Conservation (phyloP, 2,888 invertebrate species). For the Philopedon plagiatum region DNA sequence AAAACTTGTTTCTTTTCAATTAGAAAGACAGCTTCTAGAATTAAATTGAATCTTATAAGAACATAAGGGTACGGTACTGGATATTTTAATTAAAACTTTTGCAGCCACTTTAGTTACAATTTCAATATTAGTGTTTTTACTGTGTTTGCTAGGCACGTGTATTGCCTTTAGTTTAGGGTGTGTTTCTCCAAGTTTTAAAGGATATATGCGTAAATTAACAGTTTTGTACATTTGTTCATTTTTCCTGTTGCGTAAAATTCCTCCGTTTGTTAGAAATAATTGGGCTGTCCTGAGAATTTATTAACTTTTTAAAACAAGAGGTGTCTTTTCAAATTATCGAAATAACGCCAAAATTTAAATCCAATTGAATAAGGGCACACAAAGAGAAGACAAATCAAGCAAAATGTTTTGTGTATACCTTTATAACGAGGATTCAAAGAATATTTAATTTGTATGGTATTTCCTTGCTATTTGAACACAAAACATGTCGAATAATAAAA, state of each 20-base stretch:
- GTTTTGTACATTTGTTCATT: not conserved
- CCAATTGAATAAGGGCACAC: not conserved
- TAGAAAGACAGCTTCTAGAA: not conserved
- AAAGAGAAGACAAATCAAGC: not conserved
- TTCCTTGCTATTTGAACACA: not conserved
- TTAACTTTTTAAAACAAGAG: not conserved
- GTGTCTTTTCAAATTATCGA: not conserved
- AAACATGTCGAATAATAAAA: no score
- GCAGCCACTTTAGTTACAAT: not conserved
- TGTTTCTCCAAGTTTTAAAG: no score
- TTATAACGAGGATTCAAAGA: not conserved
- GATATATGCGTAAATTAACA: no score
- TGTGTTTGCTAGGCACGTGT: not conserved
- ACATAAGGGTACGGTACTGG: not conserved
- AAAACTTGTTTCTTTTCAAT: not conserved
- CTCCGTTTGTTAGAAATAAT: not conserved
- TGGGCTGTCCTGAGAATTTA: not conserved
- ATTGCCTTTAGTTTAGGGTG: no score
- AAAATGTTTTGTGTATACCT: not conserved
- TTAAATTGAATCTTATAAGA: not conserved
- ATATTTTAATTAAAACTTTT: not conserved
- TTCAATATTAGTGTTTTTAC: not conserved
- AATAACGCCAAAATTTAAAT: constrained; percentile 7
- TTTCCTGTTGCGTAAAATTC: not conserved
- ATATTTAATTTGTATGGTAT: not conserved